Percentiles rank a stretch among this genome's conserved stretches.
phyloP scores from a whole-genome alignment of 2,888 invertebrate genomes.

The Drosophila mimica region DNA sequence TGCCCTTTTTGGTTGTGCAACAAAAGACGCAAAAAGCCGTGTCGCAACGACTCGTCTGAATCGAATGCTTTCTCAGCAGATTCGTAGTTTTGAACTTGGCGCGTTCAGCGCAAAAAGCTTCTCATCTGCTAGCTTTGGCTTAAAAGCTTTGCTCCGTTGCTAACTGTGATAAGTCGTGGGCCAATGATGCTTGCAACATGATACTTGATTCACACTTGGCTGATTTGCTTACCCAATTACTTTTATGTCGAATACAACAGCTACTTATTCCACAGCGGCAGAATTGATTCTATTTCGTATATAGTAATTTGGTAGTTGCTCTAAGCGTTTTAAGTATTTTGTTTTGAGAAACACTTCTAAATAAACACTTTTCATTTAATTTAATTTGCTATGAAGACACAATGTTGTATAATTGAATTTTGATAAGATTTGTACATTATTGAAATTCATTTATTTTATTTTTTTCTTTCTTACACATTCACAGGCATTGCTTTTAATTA shows the following conservation, averaged over 20 bases:
- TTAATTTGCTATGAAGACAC: neutral
- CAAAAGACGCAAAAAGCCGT: neutral
- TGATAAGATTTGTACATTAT: neutral
- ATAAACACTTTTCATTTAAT: neutral
- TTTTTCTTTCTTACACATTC: conserved; percentile 4
- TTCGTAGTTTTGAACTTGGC: conserved; percentile 19
- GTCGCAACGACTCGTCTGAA: neutral
- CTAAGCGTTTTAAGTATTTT: neutral
- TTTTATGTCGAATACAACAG: neutral
- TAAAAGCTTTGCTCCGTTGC: conserved; percentile 10
- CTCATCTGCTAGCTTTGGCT: neutral
- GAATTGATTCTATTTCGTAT: neutral
- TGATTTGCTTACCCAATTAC: conserved; percentile 53
- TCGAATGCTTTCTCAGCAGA: neutral
- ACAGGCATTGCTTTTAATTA: conserved; percentile 14
- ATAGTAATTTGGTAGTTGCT: neutral
- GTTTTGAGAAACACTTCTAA: neutral
- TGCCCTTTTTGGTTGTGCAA: conserved; percentile 10
- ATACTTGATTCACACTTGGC: neutral
- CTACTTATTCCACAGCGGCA: conserved; percentile 33
- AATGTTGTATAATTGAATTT: conserved; percentile 1
- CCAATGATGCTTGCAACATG: conserved; percentile 1
- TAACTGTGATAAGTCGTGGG: conserved; percentile 52
- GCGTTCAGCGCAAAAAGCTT: conserved; percentile 22
- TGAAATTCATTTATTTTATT: neutral